phyloP scores from a whole-genome alignment of 2,888 invertebrate genomes.

The Limnephilus auricula region DNA sequence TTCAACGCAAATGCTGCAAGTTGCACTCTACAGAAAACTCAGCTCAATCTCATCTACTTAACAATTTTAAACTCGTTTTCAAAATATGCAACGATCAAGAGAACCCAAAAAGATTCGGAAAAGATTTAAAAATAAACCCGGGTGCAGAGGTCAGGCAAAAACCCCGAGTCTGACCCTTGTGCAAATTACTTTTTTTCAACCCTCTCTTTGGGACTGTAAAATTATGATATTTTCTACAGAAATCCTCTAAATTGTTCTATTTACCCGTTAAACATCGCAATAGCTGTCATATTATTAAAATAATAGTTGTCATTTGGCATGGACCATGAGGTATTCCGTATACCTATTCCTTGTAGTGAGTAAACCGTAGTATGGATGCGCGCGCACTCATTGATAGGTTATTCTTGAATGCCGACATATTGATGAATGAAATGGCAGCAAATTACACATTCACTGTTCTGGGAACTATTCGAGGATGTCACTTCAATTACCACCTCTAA shows the following conservation, averaged over 20 bases:
- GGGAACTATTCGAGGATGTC: conserved; percentile 10
- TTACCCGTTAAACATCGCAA: background rate
- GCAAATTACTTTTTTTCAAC: background rate
- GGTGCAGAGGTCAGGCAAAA: background rate
- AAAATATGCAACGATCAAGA: background rate
- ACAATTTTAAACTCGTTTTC: background rate
- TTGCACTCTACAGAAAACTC: background rate
- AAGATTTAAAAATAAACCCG: background rate
- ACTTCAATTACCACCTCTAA: background rate
- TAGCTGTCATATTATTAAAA: background rate
- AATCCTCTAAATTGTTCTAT: background rate
- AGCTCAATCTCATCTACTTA: background rate
- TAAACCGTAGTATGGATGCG: conserved; percentile 32
- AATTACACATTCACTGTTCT: conserved; percentile 5
- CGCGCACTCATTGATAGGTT: conserved; percentile 40
- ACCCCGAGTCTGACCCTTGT: background rate
- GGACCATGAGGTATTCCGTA: background rate
- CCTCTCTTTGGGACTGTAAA: background rate
- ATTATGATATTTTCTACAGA: background rate
- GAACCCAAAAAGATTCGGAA: background rate
- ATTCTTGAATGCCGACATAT: conserved; percentile 37
- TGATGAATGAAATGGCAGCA: conserved; percentile 35
- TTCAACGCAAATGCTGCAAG: too few relatives aligned
- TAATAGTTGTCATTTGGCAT: background rate
- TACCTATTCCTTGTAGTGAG: background rate